Evolutionary conservation across 2,797 vertebrate genomes (phyloP).

Genomic region (Emydoidea blandingii): DNA sequence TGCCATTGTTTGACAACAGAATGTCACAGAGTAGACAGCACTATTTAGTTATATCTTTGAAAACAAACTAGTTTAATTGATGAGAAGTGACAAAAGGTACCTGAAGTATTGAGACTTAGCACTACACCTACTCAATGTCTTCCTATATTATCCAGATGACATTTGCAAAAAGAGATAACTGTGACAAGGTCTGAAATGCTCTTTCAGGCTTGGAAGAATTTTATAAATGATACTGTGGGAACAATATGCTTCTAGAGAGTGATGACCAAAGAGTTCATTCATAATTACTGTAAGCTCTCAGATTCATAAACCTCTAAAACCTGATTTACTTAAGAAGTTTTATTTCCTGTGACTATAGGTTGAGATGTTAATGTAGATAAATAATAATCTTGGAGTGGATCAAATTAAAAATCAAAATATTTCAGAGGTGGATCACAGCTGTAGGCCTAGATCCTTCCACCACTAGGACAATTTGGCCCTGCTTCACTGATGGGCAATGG

Average conservation of each 20-base stretch:
- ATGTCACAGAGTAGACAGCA: not conserved
- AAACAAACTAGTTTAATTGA: slow-evolving; percentile 25
- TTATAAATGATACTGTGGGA: not conserved
- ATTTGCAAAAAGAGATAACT: not conserved
- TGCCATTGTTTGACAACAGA: slow-evolving; percentile 11
- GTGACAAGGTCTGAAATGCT: not conserved
- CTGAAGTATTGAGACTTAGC: not conserved
- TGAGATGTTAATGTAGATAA: not conserved
- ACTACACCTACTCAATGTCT: not conserved
- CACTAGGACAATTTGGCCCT: not conserved
- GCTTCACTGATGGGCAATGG: not conserved
- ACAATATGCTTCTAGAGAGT: not conserved
- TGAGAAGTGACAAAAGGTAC: not conserved
- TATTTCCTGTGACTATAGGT: not conserved
- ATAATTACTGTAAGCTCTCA: not conserved
- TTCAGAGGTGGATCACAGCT: not conserved
- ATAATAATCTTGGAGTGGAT: not conserved
- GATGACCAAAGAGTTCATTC: not conserved
- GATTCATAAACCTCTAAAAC: not conserved
- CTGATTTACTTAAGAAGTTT: not conserved
- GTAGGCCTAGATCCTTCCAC: not conserved
- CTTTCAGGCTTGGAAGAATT: not conserved
- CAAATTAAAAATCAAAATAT: not conserved
- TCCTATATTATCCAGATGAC: not conserved
- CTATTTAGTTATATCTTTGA: not conserved